These are phyloP conservation scores for Macroramphosus scolopax DNA, from an alignment of 2,797 vertebrate genomes.

Conservation along the genomic window DNA sequence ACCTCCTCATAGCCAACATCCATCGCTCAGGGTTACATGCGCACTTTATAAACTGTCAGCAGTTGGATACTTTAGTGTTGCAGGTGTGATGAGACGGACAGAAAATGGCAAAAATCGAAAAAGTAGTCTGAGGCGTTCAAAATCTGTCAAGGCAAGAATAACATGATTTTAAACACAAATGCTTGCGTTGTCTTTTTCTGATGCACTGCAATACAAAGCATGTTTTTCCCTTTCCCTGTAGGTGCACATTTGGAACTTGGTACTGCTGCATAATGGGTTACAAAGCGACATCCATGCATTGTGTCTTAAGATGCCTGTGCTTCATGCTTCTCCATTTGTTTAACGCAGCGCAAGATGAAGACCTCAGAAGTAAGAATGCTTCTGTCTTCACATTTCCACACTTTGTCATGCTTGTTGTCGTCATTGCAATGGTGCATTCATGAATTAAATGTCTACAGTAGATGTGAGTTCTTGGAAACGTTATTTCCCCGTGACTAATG, in stretches of 20 bases:
- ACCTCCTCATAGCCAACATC: too few species aligned
- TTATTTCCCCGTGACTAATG: conserved; percentile 14
- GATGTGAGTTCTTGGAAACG: neutral
- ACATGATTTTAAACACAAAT: conserved; percentile 29
- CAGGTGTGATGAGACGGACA: neutral
- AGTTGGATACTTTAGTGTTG: conserved; percentile 2
- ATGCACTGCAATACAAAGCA: conserved; percentile 58
- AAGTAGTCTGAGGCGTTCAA: neutral
- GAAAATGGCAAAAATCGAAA: conserved; percentile 28
- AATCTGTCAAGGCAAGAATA: conserved; percentile 40
- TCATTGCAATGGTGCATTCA: too few species aligned
- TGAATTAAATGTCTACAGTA: neutral
- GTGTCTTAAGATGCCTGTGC: conserved; percentile 79
- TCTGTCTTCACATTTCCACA: conserved; percentile 60
- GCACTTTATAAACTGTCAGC: conserved; percentile 1
- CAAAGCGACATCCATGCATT: conserved; percentile 71
- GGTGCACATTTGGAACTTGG: conserved; percentile 79
- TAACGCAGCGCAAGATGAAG: conserved; percentile 85
- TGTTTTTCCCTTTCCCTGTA: conserved; percentile 70
- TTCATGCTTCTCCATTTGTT: conserved; percentile 81
- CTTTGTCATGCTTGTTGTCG: conserved; percentile 54
- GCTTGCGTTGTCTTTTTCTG: conserved; percentile 47
- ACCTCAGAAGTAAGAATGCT: conserved; percentile 92
- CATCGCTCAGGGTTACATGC: conserved; percentile 1
- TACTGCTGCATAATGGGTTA: conserved; percentile 83